Evolutionary conservation across 23 tunicate genomes (phyloP).

Genomic region (Phallusia fumigata): DNA sequence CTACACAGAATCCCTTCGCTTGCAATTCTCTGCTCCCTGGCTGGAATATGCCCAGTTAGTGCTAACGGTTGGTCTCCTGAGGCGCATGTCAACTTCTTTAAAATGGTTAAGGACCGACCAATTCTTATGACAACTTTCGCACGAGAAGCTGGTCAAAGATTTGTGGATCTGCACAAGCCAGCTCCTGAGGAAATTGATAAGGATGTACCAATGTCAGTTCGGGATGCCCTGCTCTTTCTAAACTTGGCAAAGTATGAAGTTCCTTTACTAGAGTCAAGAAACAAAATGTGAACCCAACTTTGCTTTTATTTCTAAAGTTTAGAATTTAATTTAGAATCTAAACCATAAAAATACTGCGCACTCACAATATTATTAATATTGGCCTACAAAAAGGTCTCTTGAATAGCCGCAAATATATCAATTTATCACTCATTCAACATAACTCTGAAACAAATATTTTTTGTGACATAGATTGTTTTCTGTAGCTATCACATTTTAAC

Average conservation of each 20-base stretch:
- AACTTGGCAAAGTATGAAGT: conserved; percentile 32
- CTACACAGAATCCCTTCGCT: conserved; percentile 48
- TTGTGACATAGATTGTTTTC: too few relatives aligned
- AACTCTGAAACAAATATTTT: too few relatives aligned
- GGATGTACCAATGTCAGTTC: conserved; percentile 57
- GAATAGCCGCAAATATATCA: too few relatives aligned
- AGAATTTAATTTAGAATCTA: too few relatives aligned
- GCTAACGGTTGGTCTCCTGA: conserved; percentile 15
- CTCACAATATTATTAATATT: too few relatives aligned
- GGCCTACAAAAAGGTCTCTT: too few relatives aligned
- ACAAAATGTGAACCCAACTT: too few relatives aligned
- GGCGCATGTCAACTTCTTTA: conserved; percentile 30
- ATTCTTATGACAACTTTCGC: conserved; percentile 66
- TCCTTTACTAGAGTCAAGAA: too few relatives aligned
- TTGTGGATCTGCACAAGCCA: conserved; percentile 70
- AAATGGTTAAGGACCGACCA: conserved; percentile 41
- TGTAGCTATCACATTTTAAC: too few relatives aligned
- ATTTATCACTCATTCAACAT: too few relatives aligned
- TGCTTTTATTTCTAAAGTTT: too few relatives aligned
- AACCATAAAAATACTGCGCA: too few relatives aligned
- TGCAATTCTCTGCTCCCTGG: conserved; percentile 56
- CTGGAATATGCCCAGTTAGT: conserved; percentile 26
- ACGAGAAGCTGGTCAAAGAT: conserved; percentile 47
- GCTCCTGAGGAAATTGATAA: conserved; percentile 64
- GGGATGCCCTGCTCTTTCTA: conserved; percentile 71